Evolutionary conservation across 2,113 vertebrate genomes (phyloP).

Genomic region (Todiramphus saurophagus): DNA sequence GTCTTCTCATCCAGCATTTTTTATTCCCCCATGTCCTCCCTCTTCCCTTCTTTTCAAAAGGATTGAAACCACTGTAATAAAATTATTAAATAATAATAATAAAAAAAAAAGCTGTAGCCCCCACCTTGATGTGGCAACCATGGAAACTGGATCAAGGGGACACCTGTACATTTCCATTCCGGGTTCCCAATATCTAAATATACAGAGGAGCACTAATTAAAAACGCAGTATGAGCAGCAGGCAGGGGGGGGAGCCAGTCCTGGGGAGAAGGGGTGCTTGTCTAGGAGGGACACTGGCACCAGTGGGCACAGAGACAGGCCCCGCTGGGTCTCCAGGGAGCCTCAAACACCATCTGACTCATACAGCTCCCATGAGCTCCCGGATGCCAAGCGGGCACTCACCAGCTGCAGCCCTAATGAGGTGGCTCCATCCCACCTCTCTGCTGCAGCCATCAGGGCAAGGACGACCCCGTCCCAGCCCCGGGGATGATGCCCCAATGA

Average conservation of each 20-base stretch:
- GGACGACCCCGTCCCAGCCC: neutral
- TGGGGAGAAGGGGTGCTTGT: neutral
- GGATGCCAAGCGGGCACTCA: accelerated
- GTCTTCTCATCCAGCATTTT: constrained; percentile 23
- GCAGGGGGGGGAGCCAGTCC: neutral
- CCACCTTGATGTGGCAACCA: constrained; percentile 52
- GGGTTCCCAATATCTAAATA: constrained; percentile 36
- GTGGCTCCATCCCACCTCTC: neutral
- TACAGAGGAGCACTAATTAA: constrained; percentile 61
- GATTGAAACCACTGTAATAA: constrained; percentile 21
- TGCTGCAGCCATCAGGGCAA: neutral
- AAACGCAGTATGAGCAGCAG: neutral
- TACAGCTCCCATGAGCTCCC: neutral
- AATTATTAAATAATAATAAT: constrained; percentile 19
- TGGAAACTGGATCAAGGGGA: constrained; percentile 72
- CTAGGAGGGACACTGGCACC: neutral
- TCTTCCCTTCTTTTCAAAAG: neutral
- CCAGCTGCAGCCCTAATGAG: neutral
- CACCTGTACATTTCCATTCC: constrained; percentile 71
- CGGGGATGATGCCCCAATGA: accelerated
- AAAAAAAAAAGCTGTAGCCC: constrained; percentile 7
- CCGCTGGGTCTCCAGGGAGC: neutral
- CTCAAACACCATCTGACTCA: neutral
- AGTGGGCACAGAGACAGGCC: neutral
- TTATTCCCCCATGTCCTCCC: neutral